Percentiles rank a stretch among this genome's conserved stretches.
These are phyloP conservation scores for Phyllostomus discolor DNA, from an alignment of 2,113 vertebrate species.

Conservation along the genomic window DNA sequence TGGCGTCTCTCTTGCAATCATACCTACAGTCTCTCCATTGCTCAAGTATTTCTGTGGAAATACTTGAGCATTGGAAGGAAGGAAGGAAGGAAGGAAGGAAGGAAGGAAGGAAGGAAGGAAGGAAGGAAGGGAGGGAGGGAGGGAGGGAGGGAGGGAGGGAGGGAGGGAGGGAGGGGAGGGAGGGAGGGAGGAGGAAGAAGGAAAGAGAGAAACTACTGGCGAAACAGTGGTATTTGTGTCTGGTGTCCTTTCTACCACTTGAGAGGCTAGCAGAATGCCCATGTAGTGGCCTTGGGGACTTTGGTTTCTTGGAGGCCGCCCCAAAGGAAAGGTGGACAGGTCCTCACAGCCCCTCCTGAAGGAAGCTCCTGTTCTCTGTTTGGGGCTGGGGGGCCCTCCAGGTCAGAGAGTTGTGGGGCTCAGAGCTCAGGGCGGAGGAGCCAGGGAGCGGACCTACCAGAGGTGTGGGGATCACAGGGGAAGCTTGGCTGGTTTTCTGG, in stretches of 20 bases:
- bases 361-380: background rate
- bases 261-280: background rate
- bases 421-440: background rate
- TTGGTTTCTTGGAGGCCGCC: background rate
- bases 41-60: background rate
- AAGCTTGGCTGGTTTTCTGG: background rate
- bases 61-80: background rate
- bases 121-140: no score
- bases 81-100: no score
- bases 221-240: background rate
- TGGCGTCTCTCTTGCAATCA: background rate
- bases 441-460: conserved; percentile 17
- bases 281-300: background rate
- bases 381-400: background rate
- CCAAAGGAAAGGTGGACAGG: background rate
- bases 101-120: no score
- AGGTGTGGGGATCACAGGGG: background rate
- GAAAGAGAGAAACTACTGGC: no score
- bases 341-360: background rate
- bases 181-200: no score
- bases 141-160: background rate
- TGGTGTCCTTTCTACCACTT: background rate
- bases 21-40: background rate
- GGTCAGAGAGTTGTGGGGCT: background rate
- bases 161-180: no score